Percentiles rank a stretch among this genome's conserved stretches.
phyloP scores from a whole-genome alignment of 1,140 invertebrate species.

The Halesus radiatus region DNA sequence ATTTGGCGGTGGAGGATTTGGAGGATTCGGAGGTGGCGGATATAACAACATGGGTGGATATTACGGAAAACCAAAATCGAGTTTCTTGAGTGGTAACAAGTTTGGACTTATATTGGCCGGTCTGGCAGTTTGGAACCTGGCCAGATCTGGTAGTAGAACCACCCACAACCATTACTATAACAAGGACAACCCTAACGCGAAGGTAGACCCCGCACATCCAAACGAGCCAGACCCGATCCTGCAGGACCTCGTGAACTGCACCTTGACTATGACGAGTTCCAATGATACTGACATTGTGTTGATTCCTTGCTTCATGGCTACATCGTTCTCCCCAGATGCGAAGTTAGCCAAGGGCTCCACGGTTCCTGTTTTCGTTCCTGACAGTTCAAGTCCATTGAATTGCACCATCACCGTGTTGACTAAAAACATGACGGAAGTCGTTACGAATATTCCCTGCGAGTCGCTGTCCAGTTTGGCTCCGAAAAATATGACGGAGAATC shows the following conservation, averaged over 20 bases:
- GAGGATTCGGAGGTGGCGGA: conserved; percentile 23
- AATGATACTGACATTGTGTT: conserved; percentile 65
- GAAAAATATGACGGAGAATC: conserved; percentile 19
- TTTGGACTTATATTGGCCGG: conserved; percentile 67
- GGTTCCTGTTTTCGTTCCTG: conserved; percentile 59
- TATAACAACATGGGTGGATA: conserved; percentile 41
- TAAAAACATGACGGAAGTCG: conserved; percentile 64
- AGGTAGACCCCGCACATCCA: conserved; percentile 60
- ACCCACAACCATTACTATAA: conserved; percentile 61
- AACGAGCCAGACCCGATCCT: conserved; percentile 62
- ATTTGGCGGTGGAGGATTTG: conserved; percentile 30
- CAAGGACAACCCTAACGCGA: conserved; percentile 64
- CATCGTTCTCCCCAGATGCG: conserved; percentile 66
- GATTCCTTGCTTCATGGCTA: conserved; percentile 69
- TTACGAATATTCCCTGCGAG: conserved; percentile 68
- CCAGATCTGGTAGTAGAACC: conserved; percentile 61
- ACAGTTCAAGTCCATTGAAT: conserved; percentile 56
- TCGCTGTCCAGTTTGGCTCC: conserved; percentile 58
- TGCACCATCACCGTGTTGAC: conserved; percentile 66
- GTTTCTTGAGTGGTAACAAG: conserved; percentile 53
- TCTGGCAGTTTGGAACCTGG: conserved; percentile 68
- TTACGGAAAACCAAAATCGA: conserved; percentile 48
- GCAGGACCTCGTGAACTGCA: conserved; percentile 67
- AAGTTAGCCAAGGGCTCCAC: conserved; percentile 57
- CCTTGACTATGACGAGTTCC: conserved; percentile 64